These are phyloP conservation scores for Antidorcas marsupialis DNA, from an alignment of 2,113 vertebrate genomes.

Conservation along the genomic window DNA sequence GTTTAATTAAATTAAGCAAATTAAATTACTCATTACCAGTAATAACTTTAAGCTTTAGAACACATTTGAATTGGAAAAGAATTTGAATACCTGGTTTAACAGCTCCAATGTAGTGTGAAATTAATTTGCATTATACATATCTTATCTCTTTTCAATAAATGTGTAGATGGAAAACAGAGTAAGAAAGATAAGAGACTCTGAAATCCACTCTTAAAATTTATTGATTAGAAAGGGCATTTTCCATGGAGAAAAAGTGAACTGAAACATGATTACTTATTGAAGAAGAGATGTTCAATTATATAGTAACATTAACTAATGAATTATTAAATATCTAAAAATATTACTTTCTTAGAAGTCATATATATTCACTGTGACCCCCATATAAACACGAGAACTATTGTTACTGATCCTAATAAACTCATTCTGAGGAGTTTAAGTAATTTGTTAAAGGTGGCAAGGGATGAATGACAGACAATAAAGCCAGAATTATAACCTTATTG, in stretches of 20 bases:
- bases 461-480: neutral
- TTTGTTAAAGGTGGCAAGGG: neutral
- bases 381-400: neutral
- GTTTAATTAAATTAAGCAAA: constrained; percentile 82
- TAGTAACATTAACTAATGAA: constrained; percentile 65
- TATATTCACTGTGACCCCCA: constrained; percentile 55
- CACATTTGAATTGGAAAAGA: constrained; percentile 74
- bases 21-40: constrained; percentile 78
- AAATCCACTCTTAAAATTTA: constrained; percentile 75
- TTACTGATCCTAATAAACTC: constrained; percentile 19
- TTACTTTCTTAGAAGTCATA: constrained; percentile 68
- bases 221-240: constrained; percentile 77
- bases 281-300: constrained; percentile 49
- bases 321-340: constrained; percentile 53
- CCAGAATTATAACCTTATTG: neutral
- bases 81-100: constrained; percentile 80
- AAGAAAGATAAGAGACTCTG: constrained; percentile 74
- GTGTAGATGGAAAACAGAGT: constrained; percentile 73
- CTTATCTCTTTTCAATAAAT: constrained; percentile 73
- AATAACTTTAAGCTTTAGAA: constrained; percentile 78
- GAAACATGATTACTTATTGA: constrained; percentile 73
- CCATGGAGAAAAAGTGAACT: constrained; percentile 62
- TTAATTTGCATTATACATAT: constrained; percentile 79
- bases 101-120: constrained; percentile 72
- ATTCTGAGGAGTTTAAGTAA: constrained; percentile 21